phyloP scores from a whole-genome alignment of 2,797 vertebrate species.

The Neosilurus mollespiculum region DNA sequence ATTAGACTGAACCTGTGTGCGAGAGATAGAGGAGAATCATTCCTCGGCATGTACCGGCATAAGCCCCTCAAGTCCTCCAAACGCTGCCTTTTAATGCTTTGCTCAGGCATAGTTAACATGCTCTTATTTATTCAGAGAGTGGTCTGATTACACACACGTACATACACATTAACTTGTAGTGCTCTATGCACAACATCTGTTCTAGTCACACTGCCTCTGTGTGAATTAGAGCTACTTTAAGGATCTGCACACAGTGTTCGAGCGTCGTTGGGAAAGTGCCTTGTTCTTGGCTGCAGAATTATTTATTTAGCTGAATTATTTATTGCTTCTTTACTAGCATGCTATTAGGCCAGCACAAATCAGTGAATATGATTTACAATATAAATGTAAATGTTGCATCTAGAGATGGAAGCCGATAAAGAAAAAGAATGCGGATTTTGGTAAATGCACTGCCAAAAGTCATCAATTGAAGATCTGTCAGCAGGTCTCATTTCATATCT shows the following conservation, averaged over 20 bases:
- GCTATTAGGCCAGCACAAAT: constrained; percentile 29
- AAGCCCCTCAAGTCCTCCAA: constrained; percentile 68
- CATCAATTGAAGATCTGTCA: neutral
- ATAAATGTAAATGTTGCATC: neutral
- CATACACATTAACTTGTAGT: constrained; percentile 37
- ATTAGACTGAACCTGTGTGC: constrained; percentile 54
- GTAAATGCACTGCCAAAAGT: neutral
- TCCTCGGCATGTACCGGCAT: constrained; percentile 61
- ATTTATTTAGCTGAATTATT: constrained; percentile 34
- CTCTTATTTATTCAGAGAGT: constrained; percentile 73
- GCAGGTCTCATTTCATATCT: neutral
- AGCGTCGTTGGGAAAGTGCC: constrained; percentile 30
- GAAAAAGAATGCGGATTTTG: neutral
- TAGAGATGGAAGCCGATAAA: neutral
- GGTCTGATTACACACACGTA: constrained; percentile 62
- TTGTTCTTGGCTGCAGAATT: constrained; percentile 29
- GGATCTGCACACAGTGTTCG: constrained; percentile 22
- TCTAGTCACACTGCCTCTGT: constrained; percentile 81
- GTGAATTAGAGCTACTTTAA: constrained; percentile 81
- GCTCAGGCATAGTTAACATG: constrained; percentile 77
- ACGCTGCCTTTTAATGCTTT: constrained; percentile 72
- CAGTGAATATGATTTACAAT: constrained; percentile 20
- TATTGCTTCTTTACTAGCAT: constrained; percentile 24
- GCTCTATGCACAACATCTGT: constrained; percentile 80
- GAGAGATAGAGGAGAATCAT: constrained; percentile 55